phyloP scores from a whole-genome alignment of 2,888 invertebrate species.

The Aquatica leii region DNA sequence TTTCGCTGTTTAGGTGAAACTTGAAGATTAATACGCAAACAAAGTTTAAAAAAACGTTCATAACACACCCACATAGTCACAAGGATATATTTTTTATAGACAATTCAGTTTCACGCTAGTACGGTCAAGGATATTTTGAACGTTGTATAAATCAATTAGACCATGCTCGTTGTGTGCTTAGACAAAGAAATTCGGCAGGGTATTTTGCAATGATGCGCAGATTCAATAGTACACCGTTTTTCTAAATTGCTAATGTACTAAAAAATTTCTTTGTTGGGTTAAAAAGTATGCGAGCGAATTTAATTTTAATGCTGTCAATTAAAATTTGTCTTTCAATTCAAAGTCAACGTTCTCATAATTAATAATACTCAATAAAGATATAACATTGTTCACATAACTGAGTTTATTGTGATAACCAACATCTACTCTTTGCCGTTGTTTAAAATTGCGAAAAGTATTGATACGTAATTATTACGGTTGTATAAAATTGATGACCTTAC shows the following conservation, averaged over 20 bases:
- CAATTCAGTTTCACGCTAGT: not conserved
- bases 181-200: no score
- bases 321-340: slow-evolving; percentile 12
- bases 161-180: no score
- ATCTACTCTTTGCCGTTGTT: not conserved
- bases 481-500: not conserved
- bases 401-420: not conserved
- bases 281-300: no score
- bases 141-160: not conserved
- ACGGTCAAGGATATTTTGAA: slow-evolving; percentile 8
- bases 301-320: not conserved
- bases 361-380: slow-evolving; percentile 5
- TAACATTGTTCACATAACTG: no score
- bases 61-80: not conserved
- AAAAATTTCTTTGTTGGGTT: no score
- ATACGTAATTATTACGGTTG: not conserved
- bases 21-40: not conserved
- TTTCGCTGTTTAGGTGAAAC: no score
- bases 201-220: no score
- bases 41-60: not conserved
- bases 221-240: no score
- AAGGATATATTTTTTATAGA: slow-evolving; percentile 6
- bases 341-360: slow-evolving; percentile 12
- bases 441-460: slow-evolving; percentile 1
- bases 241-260: no score